Percentiles rank a stretch among this genome's conserved stretches.
These are phyloP conservation scores for pig (Sus scrofa) DNA, from an alignment of 2,113 vertebrate species.

Conservation along the genomic window T2T-Sscrofa CM000826.6:83851501-83852000, in stretches of 20 bases:
- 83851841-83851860: background rate
- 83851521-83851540: conserved; percentile 99
- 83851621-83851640: conserved; percentile 65
- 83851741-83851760: conserved; percentile 50
- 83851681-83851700: conserved; percentile 58
- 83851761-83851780: background rate
- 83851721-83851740: conserved; percentile 40
- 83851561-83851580: conserved; percentile 99
- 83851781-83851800: conserved; percentile 1
- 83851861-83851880: background rate
- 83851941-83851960: background rate
- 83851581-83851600: conserved; percentile 83
- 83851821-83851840: conserved; percentile 51
- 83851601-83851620: conserved; percentile 67
- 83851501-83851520: conserved; percentile 87
- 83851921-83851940: conserved; percentile 51
- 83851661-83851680: conserved; percentile 27
- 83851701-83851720: conserved; percentile 67
- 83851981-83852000: background rate
- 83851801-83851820: conserved; percentile 47
- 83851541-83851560: conserved; percentile 99
- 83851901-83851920: background rate
- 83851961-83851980: background rate
- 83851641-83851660: conserved; percentile 57
- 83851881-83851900: background rate